Percentiles rank a stretch among this genome's conserved stretches.
Evolutionary conservation across 2,888 invertebrate genomes (phyloP).

Genomic region (Augochlorella aurata): DNA sequence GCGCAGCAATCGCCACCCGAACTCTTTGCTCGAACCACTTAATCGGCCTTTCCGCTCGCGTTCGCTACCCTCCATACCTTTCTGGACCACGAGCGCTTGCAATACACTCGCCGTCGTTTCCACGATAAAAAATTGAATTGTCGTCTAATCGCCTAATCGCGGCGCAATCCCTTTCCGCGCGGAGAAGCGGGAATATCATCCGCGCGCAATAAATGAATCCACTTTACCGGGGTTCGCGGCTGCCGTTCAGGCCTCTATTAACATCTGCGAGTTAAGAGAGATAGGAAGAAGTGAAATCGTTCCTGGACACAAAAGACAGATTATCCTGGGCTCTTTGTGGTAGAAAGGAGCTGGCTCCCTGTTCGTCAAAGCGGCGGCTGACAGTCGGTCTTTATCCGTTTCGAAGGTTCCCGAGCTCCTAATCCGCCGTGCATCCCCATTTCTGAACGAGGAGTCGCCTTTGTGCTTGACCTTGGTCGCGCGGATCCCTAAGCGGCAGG

Average conservation of each 20-base stretch:
- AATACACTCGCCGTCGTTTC: neutral
- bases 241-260: conserved; percentile 25
- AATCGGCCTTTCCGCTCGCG: too few relatives aligned
- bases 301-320: conserved; percentile 29
- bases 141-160: conserved; percentile 9
- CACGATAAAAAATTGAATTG: neutral
- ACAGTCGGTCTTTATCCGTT: conserved; percentile 43
- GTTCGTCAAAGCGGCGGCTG: conserved; percentile 42
- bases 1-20: too few relatives aligned
- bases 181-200: neutral
- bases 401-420: conserved; percentile 44
- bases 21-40: too few relatives aligned
- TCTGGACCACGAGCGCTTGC: neutral
- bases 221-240: neutral
- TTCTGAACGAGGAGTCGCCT: conserved; percentile 50
- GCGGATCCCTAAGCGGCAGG: conserved; percentile 39
- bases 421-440: conserved; percentile 58
- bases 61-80: too few relatives aligned
- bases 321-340: conserved; percentile 38
- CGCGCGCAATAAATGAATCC: conserved; percentile 9
- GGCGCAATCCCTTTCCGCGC: neutral
- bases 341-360: conserved; percentile 13
- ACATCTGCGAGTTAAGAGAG: conserved; percentile 20
- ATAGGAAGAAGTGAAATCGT: conserved; percentile 20
- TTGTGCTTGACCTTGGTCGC: conserved; percentile 45